phyloP scores from a whole-genome alignment of 2,113 vertebrate species.

The Cephalopterus ornatus region DNA sequence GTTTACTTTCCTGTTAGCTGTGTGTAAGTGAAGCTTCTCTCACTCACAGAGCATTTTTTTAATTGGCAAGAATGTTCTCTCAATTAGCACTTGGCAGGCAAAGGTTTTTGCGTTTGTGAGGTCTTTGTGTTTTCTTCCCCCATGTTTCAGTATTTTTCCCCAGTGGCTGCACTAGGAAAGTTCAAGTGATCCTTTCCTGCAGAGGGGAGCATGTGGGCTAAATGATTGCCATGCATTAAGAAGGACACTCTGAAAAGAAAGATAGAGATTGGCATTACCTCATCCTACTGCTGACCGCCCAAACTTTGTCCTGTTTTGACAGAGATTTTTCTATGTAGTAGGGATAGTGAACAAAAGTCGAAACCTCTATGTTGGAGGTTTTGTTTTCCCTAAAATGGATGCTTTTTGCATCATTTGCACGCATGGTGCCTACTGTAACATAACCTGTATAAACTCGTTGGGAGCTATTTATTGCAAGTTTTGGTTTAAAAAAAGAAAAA shows the following conservation, averaged over 20 bases:
- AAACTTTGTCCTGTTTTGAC: not conserved
- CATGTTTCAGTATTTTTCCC: not conserved
- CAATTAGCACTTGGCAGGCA: not conserved
- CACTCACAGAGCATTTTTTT: not conserved
- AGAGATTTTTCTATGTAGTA: not conserved
- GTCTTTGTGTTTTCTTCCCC: slow-evolving; percentile 2
- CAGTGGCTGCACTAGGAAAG: not conserved
- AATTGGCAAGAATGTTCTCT: not conserved
- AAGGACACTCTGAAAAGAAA: not conserved
- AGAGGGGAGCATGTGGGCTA: not conserved
- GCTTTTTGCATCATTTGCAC: not conserved
- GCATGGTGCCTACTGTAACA: not conserved
- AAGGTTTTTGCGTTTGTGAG: slow-evolving; percentile 18
- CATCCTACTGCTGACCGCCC: not conserved
- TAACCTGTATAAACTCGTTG: not conserved
- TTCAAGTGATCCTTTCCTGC: not conserved
- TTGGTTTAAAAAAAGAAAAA: not conserved
- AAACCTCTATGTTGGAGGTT: not conserved
- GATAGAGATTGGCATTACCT: not conserved
- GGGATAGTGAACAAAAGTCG: not conserved
- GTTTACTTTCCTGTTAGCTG: not conserved
- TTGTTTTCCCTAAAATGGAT: not conserved
- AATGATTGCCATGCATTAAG: not conserved
- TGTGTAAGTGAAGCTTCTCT: not conserved
- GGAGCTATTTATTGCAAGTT: not conserved